phyloP scores from a whole-genome alignment of 2,797 vertebrate species.

The Phataginus tetradactyla region DNA sequence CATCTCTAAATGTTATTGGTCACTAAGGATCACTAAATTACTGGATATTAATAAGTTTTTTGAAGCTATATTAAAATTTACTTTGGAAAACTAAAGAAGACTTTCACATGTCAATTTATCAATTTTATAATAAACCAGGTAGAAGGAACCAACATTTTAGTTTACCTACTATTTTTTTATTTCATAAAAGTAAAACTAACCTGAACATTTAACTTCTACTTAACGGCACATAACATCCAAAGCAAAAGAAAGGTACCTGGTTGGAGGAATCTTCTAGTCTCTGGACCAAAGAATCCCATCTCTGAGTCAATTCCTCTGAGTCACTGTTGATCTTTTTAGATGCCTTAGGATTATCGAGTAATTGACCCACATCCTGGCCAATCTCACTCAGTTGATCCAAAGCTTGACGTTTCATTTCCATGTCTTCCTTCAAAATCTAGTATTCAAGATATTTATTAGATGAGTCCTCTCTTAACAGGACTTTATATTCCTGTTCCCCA shows the following conservation, averaged over 20 bases:
- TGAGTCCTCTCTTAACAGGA: background rate
- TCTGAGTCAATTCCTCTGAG: conserved; percentile 94
- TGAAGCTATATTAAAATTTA: background rate
- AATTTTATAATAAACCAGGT: background rate
- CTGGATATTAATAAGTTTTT: background rate
- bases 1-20: background rate
- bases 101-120: background rate
- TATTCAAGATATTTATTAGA: conserved; percentile 66
- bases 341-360: conserved; percentile 89
- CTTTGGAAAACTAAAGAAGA: background rate
- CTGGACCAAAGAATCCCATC: conserved; percentile 97
- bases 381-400: conserved; percentile 94
- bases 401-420: conserved; percentile 94
- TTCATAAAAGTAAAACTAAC: background rate
- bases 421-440: conserved; percentile 94
- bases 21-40: background rate
- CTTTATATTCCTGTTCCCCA: background rate
- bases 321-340: conserved; percentile 89
- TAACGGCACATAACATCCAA: background rate
- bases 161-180: background rate
- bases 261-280: conserved; percentile 96
- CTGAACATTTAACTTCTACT: background rate
- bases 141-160: background rate
- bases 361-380: conserved; percentile 92
- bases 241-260: conserved; percentile 88